Evolutionary conservation across 1,140 invertebrate genomes (phyloP).

Genomic region (Lepidurus arcticus): DNA sequence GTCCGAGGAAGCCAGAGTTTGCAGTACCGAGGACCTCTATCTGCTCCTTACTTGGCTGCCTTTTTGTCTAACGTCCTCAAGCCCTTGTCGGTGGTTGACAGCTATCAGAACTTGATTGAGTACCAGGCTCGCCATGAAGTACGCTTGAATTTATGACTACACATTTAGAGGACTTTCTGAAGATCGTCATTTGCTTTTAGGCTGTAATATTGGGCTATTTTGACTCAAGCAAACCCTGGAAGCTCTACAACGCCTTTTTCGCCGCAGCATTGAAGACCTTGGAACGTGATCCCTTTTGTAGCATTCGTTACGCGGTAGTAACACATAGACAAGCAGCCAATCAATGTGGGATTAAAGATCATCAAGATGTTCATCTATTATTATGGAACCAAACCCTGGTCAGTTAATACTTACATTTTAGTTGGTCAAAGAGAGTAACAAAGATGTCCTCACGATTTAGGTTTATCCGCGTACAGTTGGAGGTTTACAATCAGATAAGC

Average conservation of each 20-base stretch:
- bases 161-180: too few species aligned
- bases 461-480: neutral
- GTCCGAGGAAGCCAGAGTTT: neutral
- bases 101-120: neutral
- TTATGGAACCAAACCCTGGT: neutral
- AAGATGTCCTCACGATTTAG: neutral
- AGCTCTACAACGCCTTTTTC: conserved; percentile 15
- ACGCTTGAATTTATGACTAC: neutral
- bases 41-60: neutral
- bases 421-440: neutral
- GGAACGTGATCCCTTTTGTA: conserved; percentile 10
- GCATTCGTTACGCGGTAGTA: neutral
- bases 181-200: neutral
- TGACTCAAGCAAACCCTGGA: neutral
- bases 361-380: neutral
- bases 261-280: conserved; percentile 14
- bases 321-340: neutral
- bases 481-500: neutral
- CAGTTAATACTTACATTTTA: neutral
- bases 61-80: neutral
- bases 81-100: conserved; percentile 2
- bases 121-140: conserved; percentile 5
- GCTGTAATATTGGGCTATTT: conserved; percentile 2
- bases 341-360: conserved; percentile 17
- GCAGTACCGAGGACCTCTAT: conserved; percentile 4